Evolutionary conservation across 2,113 vertebrate genomes (phyloP).

Genomic region (Eulacestoma nigropectus): DNA sequence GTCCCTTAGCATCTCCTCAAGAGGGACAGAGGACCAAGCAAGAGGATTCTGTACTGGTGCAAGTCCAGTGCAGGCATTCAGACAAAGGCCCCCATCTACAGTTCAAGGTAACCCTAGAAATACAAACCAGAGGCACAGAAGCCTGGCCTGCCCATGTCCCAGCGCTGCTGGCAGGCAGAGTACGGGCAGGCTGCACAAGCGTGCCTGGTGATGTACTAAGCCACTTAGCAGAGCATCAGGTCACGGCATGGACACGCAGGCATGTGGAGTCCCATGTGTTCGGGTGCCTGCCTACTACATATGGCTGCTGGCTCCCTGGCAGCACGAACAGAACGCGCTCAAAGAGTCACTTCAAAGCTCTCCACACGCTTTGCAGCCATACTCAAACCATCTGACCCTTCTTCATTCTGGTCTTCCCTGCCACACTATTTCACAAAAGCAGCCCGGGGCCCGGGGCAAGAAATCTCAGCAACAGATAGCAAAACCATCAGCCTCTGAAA

Average conservation of each 20-base stretch:
- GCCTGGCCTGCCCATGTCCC: not conserved
- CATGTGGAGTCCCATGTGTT: conserved; percentile 39
- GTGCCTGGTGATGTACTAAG: not conserved
- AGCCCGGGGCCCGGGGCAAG: not conserved
- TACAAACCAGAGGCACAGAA: not conserved
- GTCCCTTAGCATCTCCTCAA: not conserved
- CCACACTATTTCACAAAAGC: not conserved
- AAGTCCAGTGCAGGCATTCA: not conserved
- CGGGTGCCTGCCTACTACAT: not conserved
- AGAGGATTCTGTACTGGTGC: not conserved
- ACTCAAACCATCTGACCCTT: not conserved
- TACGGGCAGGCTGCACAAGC: not conserved
- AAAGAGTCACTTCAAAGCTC: not conserved
- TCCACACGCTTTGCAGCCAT: not conserved
- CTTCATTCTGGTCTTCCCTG: not conserved
- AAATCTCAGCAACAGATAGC: not conserved
- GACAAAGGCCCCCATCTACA: not conserved
- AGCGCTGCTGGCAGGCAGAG: not conserved
- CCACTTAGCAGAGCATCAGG: not conserved
- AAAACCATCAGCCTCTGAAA: not conserved
- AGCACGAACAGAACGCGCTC: not conserved
- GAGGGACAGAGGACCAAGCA: not conserved
- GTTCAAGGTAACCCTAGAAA: not conserved
- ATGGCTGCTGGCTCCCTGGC: not conserved
- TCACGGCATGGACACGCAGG: not conserved